These are phyloP conservation scores for Syritta pipiens DNA, from an alignment of 2,888 invertebrate species.

Conservation along the genomic window DNA sequence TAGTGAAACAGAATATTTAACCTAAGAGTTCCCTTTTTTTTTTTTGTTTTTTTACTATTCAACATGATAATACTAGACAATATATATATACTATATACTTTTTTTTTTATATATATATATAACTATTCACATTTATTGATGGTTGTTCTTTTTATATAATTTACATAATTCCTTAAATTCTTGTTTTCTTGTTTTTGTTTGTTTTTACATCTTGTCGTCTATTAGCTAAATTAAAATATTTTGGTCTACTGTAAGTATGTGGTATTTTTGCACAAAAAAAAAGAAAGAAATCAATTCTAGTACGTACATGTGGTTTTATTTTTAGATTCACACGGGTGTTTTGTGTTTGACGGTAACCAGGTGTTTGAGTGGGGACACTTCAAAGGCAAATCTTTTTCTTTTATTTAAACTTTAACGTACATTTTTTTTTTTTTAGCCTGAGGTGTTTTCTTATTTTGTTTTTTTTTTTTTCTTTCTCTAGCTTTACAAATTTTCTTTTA, in stretches of 20 bases:
- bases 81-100: slow-evolving; percentile 45
- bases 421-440: slow-evolving; percentile 56
- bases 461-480: not conserved
- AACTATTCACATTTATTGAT: slow-evolving; percentile 49
- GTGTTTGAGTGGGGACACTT: slow-evolving; percentile 16
- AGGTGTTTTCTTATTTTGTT: slow-evolving; percentile 35
- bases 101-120: slow-evolving; percentile 24
- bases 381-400: not conserved
- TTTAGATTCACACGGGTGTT: slow-evolving; percentile 48
- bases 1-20: too few species aligned
- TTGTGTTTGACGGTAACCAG: slow-evolving; percentile 5
- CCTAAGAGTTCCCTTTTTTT: slow-evolving; percentile 36
- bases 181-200: not conserved
- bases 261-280: slow-evolving; percentile 57
- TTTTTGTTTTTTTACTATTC: slow-evolving; percentile 14
- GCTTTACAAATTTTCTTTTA: not conserved
- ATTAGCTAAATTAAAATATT: slow-evolving; percentile 54
- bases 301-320: slow-evolving; percentile 52
- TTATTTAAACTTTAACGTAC: slow-evolving; percentile 38
- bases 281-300: slow-evolving; percentile 36
- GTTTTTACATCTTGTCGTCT: slow-evolving; percentile 34
- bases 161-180: slow-evolving; percentile 37
- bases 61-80: slow-evolving; percentile 31
- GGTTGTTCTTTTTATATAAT: slow-evolving; percentile 50
- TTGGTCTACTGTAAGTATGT: slow-evolving; percentile 64